phyloP scores from a whole-genome alignment of 2,888 invertebrate genomes.

The Marasmarcha lunaedactyla region DNA sequence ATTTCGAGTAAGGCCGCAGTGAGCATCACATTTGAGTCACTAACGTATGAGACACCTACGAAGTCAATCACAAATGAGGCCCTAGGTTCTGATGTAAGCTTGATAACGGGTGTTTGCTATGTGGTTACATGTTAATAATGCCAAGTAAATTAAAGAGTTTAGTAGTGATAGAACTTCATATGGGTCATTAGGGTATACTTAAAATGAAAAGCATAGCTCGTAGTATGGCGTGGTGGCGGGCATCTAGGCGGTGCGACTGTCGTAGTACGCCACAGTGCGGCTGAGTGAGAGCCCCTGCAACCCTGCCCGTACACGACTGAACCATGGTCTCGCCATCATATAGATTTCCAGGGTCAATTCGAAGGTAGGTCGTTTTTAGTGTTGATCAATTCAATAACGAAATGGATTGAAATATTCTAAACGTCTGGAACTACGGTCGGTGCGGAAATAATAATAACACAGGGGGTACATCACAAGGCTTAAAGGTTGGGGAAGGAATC shows the following conservation, averaged over 20 bases:
- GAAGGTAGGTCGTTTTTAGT: conserved; percentile 13
- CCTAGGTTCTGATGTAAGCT: too few relatives aligned
- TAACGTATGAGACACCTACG: too few relatives aligned
- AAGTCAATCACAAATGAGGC: too few relatives aligned
- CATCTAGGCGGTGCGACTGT: conserved; percentile 17
- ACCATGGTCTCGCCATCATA: conserved; percentile 17
- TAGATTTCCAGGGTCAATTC: conserved; percentile 17
- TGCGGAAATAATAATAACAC: not conserved
- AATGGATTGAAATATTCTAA: conserved; percentile 15
- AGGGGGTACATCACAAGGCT: too few relatives aligned
- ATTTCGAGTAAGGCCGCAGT: too few relatives aligned
- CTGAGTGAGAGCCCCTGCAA: conserved; percentile 11
- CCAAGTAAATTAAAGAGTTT: too few relatives aligned
- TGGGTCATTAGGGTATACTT: not conserved
- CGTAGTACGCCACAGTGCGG: conserved; percentile 13
- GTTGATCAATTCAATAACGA: conserved; percentile 12
- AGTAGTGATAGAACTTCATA: not conserved
- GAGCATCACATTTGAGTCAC: too few relatives aligned
- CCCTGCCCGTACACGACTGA: conserved; percentile 13
- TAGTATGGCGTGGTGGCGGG: conserved; percentile 9
- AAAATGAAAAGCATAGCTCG: conserved; percentile 2
- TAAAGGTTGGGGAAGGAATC: too few relatives aligned
- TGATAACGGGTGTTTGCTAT: too few relatives aligned
- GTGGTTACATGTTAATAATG: too few relatives aligned
- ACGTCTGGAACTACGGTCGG: not conserved